These are phyloP conservation scores for Heptranchias perlo DNA, from an alignment of 2,113 vertebrate genomes.

Conservation along the genomic window DNA sequence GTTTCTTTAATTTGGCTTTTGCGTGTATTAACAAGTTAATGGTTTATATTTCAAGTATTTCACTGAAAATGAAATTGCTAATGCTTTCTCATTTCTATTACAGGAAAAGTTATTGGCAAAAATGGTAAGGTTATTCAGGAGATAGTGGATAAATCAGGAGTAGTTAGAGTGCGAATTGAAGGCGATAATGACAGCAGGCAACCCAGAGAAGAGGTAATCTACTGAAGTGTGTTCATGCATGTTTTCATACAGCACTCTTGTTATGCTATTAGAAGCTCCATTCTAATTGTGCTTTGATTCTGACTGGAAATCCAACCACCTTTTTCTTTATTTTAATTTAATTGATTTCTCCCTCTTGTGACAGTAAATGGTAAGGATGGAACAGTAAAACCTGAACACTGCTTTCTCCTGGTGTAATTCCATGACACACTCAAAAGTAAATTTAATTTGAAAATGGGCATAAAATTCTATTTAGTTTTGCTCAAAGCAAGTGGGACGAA, in stretches of 20 bases:
- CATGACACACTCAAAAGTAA: too few species aligned
- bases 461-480: not conserved
- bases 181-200: slow-evolving; percentile 75
- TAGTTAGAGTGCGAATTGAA: slow-evolving; percentile 76
- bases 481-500: not conserved
- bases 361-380: not conserved
- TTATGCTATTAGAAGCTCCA: not conserved
- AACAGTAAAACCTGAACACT: not conserved
- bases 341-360: not conserved
- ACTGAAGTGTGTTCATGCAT: slow-evolving; percentile 27
- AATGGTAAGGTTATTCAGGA: slow-evolving; percentile 80
- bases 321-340: not conserved
- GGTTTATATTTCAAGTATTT: not conserved
- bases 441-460: not conserved
- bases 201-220: slow-evolving; percentile 71
- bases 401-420: not conserved
- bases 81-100: slow-evolving; percentile 50
- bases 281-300: not conserved
- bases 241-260: not conserved
- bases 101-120: slow-evolving; percentile 80
- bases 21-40: not conserved
- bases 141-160: slow-evolving; percentile 78
- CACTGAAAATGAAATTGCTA: not conserved
- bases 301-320: not conserved
- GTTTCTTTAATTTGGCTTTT: not conserved